Evolutionary conservation across 1,140 invertebrate species (phyloP).

Genomic region (Olivierus martensii): DNA sequence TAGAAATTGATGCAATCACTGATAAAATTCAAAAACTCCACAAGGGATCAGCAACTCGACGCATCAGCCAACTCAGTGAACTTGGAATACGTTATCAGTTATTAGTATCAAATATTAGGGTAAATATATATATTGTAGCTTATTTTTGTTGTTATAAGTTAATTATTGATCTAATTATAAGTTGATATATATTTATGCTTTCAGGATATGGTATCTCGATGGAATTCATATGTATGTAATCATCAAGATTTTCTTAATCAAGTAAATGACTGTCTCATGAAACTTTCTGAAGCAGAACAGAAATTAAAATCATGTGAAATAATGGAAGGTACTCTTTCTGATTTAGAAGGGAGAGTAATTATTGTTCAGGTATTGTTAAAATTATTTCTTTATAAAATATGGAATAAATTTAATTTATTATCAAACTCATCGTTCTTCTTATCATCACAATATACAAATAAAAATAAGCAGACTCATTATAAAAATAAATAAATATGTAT

Average conservation of each 20-base stretch:
- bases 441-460: no score
- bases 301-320: constrained; percentile 60
- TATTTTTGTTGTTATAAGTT: not conserved
- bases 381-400: no score
- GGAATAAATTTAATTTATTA: no score
- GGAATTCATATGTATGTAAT: constrained; percentile 79
- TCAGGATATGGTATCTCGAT: constrained; percentile 64
- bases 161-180: not conserved
- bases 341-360: constrained; percentile 68
- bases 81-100: constrained; percentile 80
- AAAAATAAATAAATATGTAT: no score
- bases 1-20: constrained; percentile 82
- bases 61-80: constrained; percentile 58
- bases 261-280: constrained; percentile 59
- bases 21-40: constrained; percentile 75
- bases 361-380: constrained; percentile 49
- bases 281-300: constrained; percentile 69
- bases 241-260: constrained; percentile 78
- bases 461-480: no score
- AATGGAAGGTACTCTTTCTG: constrained; percentile 37
- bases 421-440: no score
- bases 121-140: constrained; percentile 17
- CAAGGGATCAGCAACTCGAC: constrained; percentile 38
- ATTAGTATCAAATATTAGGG: constrained; percentile 72
- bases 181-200: constrained; percentile 12